Base-by-base conservation (phyloP, 2,888 invertebrate species). In the Sceliomorpha sp. region DNA sequence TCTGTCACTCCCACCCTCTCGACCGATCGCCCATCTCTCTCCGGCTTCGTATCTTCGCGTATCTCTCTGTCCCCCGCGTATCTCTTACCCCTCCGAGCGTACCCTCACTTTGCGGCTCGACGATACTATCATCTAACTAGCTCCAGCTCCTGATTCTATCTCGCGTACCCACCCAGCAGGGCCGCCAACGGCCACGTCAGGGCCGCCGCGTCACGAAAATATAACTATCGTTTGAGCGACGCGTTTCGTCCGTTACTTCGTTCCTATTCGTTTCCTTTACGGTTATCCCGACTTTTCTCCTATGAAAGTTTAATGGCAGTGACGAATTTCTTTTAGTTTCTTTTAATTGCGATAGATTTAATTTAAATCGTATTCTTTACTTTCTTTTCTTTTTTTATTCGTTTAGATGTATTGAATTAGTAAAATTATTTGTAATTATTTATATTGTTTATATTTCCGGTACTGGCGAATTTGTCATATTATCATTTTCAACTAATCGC, bases 101-200 rank as follows among this genome's bases (percentile, higher is more conserved):
- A 74, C 76, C 77, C 76, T 77, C 76, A 73, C 72, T 71, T 66
- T 72, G 59, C 74, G 77, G 75, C 75, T 70, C 76, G 76, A 68
- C 89, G 90, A 90, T 90, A 85, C 87, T 90, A 90, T 90, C 90
- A 86, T 83, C 88, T 90, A 90, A 90, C 90, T 90, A 90, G 90
- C 90, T 90, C 90, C 90, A 89, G 89, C 88, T 89, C 87, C 88
- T 87, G 90, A 90, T 90, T 88, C 85, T 89, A 90, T 90, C 90
- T 86, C 78, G 76, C 76, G 79, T 82, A 84, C 82, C 82, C 81
- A 83, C 79, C 83, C 84, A 78, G 70, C 83, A 80, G 82, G 79
- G 78, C 75, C 79, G 82, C 70, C 70, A 59, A 63, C 67, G 59
- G 63, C 70, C 69, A 70, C 72, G 71, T n/a, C n/a, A n/a, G n/a